Evolutionary conservation across 1,140 invertebrate genomes (phyloP), one percentile per base, ranked within the genome.

Genomic region (Drosophila aff.): DNA sequence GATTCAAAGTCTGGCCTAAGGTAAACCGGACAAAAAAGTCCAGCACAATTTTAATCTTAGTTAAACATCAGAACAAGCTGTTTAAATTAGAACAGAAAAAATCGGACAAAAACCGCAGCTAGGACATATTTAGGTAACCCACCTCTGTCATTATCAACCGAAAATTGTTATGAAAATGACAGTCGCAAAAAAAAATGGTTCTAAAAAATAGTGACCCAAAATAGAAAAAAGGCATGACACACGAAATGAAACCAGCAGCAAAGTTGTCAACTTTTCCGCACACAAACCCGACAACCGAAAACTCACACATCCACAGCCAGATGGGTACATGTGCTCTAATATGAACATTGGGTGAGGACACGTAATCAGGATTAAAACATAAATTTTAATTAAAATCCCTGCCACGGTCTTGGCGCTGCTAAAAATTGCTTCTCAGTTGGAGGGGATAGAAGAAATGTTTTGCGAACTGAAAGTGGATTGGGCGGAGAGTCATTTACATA

Each of bases 341-440:
- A 71, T 40, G 66, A 66, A 44, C 62, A 50, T 67, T 52, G 63
- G 66, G 62, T 18, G 64, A 68, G 67, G 67, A 71, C 67, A 68
- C 67, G 67, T 71, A 71, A 71, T 71, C 67, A 69, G 67, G 67
- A 71, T 71, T 71, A 71, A 67, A 71, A 71, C 67, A 71, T 71
- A 71, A 71, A 71, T 71, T 71, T 71, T 71, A 71, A 71, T 71
- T 71, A 71, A 71, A 71, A 71, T 71, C 64, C 63, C 13, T 40
- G 64, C 64, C 67, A 71, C 64, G 53, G 49, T 68, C 67, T 71
- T 71, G 64, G 47, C 47, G 47, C 47, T 53, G 6, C 67, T 41
- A 38, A 69, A 69, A 68, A 53, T 53, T 68, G 61, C 47, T 50
- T 66, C 31, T 55, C 40, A 36, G 36, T 21, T 7, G 21, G 49